Evolutionary conservation across 1,140 invertebrate genomes (phyloP).

Genomic region (Mactra quadrangularis): DNA sequence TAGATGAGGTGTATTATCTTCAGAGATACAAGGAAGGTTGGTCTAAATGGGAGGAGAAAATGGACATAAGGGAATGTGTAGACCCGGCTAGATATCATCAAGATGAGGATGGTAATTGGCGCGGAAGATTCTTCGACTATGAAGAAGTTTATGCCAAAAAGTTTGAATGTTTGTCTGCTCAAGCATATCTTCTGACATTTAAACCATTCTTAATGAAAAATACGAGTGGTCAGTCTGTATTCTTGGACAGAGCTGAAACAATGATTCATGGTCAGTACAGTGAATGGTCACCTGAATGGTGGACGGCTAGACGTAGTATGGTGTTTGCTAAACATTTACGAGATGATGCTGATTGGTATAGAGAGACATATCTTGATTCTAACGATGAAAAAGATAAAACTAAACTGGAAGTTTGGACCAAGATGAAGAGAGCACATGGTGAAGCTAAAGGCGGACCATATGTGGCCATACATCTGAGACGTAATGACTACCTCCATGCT

Average conservation of each 20-base stretch:
- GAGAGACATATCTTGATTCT: conserved; percentile 88
- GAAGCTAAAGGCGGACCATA: conserved; percentile 89
- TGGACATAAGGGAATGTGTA: conserved; percentile 85
- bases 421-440: conserved; percentile 85
- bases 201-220: conserved; percentile 81
- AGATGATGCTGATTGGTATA: conserved; percentile 89
- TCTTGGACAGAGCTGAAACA: conserved; percentile 60
- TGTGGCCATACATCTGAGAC: conserved; percentile 91
- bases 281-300: conserved; percentile 74
- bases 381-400: conserved; percentile 87
- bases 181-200: conserved; percentile 86
- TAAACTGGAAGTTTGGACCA: conserved; percentile 86
- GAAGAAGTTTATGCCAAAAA: conserved; percentile 86
- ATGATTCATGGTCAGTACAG: conserved; percentile 74
- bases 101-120: conserved; percentile 78
- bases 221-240: conserved; percentile 66
- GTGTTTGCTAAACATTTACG: conserved; percentile 90
- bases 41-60: conserved; percentile 91
- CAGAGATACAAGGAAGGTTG: conserved; percentile 95
- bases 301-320: conserved; percentile 91
- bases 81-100: conserved; percentile 67
- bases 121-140: conserved; percentile 87
- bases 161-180: conserved; percentile 89
- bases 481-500: conserved; percentile 91
- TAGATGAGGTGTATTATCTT: conserved; percentile 92